These are phyloP conservation scores for Cabera pusaria DNA, from an alignment of 2,888 invertebrate species.

Conservation along the genomic window DNA sequence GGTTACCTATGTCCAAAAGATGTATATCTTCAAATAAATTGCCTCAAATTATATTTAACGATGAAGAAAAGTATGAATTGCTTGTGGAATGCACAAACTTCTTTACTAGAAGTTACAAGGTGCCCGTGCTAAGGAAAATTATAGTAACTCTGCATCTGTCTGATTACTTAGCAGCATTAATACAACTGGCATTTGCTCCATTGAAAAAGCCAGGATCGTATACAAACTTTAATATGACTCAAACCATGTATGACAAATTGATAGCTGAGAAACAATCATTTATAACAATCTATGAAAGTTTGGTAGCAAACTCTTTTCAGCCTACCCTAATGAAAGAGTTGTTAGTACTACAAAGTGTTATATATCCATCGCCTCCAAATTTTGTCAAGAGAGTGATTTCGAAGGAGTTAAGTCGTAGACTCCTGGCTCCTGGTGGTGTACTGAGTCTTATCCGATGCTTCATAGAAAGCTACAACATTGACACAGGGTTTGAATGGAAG, in stretches of 20 bases:
- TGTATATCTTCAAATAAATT: constrained; percentile 57
- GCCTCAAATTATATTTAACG: constrained; percentile 55
- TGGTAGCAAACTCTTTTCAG: constrained; percentile 83
- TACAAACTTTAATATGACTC: constrained; percentile 77
- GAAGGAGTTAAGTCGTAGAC: constrained; percentile 82
- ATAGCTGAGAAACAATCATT: constrained; percentile 78
- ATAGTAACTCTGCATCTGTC: constrained; percentile 82
- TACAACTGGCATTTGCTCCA: constrained; percentile 87
- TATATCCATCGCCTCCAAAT: constrained; percentile 74
- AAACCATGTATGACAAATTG: constrained; percentile 78
- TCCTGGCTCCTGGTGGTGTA: constrained; percentile 85
- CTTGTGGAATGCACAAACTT: constrained; percentile 76
- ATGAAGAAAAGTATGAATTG: constrained; percentile 78
- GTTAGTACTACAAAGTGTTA: constrained; percentile 84
- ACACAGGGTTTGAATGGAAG: constrained; percentile 86
- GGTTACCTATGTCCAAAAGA: constrained; percentile 74
- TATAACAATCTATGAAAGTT: constrained; percentile 67
- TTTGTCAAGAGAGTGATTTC: constrained; percentile 86
- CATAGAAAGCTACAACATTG: constrained; percentile 79
- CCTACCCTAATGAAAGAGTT: constrained; percentile 86
- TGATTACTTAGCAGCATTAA: constrained; percentile 86
- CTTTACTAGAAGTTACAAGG: constrained; percentile 69
- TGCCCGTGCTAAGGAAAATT: constrained; percentile 79
- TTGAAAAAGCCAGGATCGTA: constrained; percentile 83
- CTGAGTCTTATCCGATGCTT: constrained; percentile 85